Percentiles rank a stretch among this genome's conserved stretches.
phyloP scores from a whole-genome alignment of 2,797 vertebrate species.

The Catostomus latipinnis region DNA sequence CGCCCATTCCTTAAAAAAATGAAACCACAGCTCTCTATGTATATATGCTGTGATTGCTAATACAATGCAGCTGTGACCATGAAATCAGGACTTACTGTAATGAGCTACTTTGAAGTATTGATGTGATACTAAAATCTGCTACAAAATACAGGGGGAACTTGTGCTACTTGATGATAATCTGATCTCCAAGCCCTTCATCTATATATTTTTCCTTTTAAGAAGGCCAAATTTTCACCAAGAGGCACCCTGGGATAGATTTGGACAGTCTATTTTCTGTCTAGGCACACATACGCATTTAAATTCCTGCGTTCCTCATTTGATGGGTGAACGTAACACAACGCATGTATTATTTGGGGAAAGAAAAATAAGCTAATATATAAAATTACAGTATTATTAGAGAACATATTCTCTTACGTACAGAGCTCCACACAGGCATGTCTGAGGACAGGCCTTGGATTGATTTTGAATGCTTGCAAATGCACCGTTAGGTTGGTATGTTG shows the following conservation, averaged over 20 bases:
- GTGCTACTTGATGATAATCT: conserved; percentile 82
- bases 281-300: conserved; percentile 66
- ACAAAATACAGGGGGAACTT: conserved; percentile 78
- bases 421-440: conserved; percentile 61
- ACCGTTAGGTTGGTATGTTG: conserved; percentile 62
- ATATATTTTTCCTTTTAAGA: conserved; percentile 72
- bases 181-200: conserved; percentile 74
- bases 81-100: conserved; percentile 85
- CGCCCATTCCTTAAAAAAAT: conserved; percentile 43
- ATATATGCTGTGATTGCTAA: conserved; percentile 80
- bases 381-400: conserved; percentile 77
- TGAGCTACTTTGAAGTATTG: conserved; percentile 83
- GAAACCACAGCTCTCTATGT: conserved; percentile 62
- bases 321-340: conserved; percentile 70
- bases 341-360: conserved; percentile 69
- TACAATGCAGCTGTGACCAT: conserved; percentile 81
- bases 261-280: conserved; percentile 75
- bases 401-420: conserved; percentile 60
- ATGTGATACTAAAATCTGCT: conserved; percentile 83
- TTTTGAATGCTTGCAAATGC: conserved; percentile 59
- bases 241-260: conserved; percentile 74
- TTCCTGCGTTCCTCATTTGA: conserved; percentile 69
- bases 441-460: conserved; percentile 63
- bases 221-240: conserved; percentile 67
- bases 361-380: conserved; percentile 75